A percentile compares a stretch with the other conserved stretches of the same genome.
phyloP scores from a whole-genome alignment of 2,888 invertebrate species.

The Acanthosepion pharaonis region DNA sequence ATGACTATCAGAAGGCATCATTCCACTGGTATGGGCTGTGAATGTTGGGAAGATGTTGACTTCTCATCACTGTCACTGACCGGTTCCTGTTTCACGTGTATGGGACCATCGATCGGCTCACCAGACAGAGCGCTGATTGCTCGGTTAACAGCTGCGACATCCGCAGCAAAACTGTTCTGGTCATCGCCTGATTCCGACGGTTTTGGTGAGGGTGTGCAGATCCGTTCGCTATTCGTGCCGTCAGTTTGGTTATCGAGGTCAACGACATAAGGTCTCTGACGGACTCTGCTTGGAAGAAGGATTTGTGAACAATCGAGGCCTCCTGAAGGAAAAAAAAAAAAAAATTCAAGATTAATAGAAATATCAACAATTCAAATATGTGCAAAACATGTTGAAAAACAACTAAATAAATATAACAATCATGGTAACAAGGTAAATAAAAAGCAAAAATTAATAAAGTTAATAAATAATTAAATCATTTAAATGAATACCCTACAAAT shows the following conservation, averaged over 20 bases:
- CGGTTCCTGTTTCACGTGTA: constrained; percentile 44
- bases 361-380: background rate
- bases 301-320: constrained; percentile 46
- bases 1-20: background rate
- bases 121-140: constrained; percentile 46
- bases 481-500: no score
- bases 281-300: constrained; percentile 44
- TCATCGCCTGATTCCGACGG: constrained; percentile 45
- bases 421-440: background rate
- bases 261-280: constrained; percentile 36
- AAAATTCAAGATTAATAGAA: background rate
- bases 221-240: background rate
- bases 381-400: background rate
- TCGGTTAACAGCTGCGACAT: constrained; percentile 47
- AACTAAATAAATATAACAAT: background rate
- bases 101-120: constrained; percentile 36
- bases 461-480: no score
- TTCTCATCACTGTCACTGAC: constrained; percentile 47
- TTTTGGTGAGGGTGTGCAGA: constrained; percentile 43
- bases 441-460: no score
- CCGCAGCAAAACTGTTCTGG: constrained; percentile 47
- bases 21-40: constrained; percentile 37
- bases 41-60: constrained; percentile 42
- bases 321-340: background rate
- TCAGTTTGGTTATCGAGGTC: constrained; percentile 43